A percentile compares a stretch with the other conserved stretches of the same genome.
These are phyloP conservation scores for Protophormia terraenovae DNA, from an alignment of 2,888 invertebrate genomes.

Conservation along the genomic window DNA sequence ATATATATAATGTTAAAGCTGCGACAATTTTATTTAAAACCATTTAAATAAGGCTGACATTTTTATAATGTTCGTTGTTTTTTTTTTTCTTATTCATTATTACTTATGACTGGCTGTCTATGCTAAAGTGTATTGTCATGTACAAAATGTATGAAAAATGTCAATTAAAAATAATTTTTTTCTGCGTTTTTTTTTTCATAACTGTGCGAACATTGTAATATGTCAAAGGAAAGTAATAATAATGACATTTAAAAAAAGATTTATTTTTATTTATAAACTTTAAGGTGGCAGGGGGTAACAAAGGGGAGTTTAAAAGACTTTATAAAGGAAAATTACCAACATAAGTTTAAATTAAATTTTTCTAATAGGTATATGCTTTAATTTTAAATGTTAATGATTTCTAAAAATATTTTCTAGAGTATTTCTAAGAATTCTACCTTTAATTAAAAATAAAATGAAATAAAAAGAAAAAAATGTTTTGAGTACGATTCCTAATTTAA, in stretches of 20 bases:
- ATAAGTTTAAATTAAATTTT: no score
- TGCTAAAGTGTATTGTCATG: slow-evolving; percentile 37
- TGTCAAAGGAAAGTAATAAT: neutral
- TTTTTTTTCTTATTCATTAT: no score
- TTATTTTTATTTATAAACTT: neutral
- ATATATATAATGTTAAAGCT: no score
- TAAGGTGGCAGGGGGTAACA: neutral
- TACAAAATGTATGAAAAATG: slow-evolving; percentile 32
- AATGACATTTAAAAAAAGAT: neutral
- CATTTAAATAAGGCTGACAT: neutral
- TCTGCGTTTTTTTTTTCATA: neutral
- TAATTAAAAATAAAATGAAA: no score
- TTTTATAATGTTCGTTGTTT: neutral
- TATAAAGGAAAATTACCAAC: neutral
- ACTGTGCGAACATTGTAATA: neutral
- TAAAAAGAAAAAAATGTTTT: no score
- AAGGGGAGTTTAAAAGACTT: neutral
- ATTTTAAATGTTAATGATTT: no score
- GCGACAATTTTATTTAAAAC: neutral
- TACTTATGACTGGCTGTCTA: neutral
- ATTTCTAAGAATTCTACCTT: no score
- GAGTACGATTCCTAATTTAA: no score
- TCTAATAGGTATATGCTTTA: no score
- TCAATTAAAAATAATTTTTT: slow-evolving; percentile 23
- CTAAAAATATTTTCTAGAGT: no score